Conservation (phyloP, 2,113 vertebrate genomes). For the Myxocyprinus asiaticus region DNA sequence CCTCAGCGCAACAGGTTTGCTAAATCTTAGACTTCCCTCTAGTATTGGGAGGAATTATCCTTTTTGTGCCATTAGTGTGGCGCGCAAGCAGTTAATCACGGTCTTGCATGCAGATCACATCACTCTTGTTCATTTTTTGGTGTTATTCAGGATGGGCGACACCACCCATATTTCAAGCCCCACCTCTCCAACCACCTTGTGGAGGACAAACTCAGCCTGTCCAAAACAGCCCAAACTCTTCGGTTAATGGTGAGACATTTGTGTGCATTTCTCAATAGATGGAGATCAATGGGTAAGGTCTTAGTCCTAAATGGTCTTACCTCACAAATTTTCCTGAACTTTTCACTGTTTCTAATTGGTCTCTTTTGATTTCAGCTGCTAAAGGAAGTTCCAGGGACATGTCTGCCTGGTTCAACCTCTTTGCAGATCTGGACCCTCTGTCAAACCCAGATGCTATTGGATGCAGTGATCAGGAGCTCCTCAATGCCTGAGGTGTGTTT, state of each 20-base stretch:
- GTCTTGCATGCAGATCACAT: too few relatives aligned
- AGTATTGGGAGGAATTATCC: slow-evolving; percentile 6
- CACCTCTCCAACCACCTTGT: slow-evolving; percentile 66
- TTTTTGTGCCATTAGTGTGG: too few relatives aligned
- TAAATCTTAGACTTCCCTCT: slow-evolving; percentile 18
- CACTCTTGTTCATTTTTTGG: neutral
- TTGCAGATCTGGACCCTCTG: slow-evolving; percentile 82
- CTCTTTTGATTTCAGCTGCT: slow-evolving; percentile 52
- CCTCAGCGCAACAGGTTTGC: slow-evolving; percentile 73
- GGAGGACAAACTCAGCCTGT: slow-evolving; percentile 63
- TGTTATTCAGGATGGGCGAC: slow-evolving; percentile 74
- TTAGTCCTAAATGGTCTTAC: neutral
- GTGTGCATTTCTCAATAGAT: too few relatives aligned
- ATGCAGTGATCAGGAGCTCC: slow-evolving; percentile 77
- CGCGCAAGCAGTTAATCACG: too few relatives aligned
- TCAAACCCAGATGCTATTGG: slow-evolving; percentile 81
- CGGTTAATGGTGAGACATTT: slow-evolving; percentile 64
- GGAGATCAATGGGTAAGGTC: neutral
- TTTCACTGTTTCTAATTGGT: neutral
- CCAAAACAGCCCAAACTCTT: slow-evolving; percentile 62
- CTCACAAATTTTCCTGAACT: neutral
- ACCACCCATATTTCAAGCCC: slow-evolving; percentile 74
- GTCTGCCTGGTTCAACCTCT: slow-evolving; percentile 81
- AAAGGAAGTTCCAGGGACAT: slow-evolving; percentile 71
- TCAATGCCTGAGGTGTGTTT: slow-evolving; percentile 70